Base-by-base conservation (phyloP, 2,888 invertebrate species). In the Noctua janthina region DNA sequence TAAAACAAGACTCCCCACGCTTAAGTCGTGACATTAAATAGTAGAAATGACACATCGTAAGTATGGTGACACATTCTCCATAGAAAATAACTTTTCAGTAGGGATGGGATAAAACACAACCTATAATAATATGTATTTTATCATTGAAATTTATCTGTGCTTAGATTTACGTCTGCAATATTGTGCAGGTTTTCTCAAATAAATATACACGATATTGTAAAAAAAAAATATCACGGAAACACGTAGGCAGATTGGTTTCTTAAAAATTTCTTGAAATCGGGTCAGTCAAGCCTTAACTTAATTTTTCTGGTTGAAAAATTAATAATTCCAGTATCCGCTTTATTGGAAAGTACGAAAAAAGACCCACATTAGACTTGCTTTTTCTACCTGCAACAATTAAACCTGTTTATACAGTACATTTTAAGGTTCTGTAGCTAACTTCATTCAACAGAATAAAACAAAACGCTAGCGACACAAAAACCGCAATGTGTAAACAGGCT, bases 1-100 rank as follows among this genome's bases (percentile, higher is more conserved):
- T 84, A 85, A 88, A 88, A 88, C 82, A 83, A 83, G 88, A 86
- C 82, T 83, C 86, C 90, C 82, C 90, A 85, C 81, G 70, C 76
- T 17, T 79, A 54, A 67, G 79, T 88, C 88, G 83, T 88, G 87
- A 87, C 83, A 62, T 66, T 81, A 77, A 83, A 81, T 75, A 56
- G 76, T 72, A 64, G 78, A 85, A 88, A 85, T 88, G 89, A 89
- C 82, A 85, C 90, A 71, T 81, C 62, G 78, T 74, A 74, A 75
- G 81, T 88, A 71, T 82, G 56, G 76, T 74, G 76, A 75, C 78
- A 81, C 70, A 87, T 82, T 82, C 77, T 43, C 72, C 78, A 83
- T 85, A 62, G 74, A 74, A 83, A 83, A 77, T 84, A 75, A 79
- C 62, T 76, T 79, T 64, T 39, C 54, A 17, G 13, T 68, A 83